These are phyloP conservation scores for Schizothorax lantsangensis DNA, from an alignment of 2,797 vertebrate genomes.

Conservation along the genomic window DNA sequence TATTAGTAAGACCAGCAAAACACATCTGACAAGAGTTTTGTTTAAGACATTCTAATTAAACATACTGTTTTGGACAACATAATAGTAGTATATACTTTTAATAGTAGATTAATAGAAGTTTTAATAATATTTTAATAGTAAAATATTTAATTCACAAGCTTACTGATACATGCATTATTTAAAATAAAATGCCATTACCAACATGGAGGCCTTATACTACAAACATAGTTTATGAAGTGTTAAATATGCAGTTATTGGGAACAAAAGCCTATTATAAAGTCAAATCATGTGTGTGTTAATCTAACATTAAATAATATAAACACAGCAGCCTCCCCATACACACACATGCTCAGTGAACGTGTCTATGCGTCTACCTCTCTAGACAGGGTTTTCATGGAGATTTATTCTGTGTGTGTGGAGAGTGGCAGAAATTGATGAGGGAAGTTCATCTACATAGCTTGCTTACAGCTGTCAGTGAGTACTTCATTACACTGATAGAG, in stretches of 20 bases:
- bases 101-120: neutral
- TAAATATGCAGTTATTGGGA: neutral
- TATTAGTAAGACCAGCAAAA: neutral
- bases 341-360: constrained; percentile 5
- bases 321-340: neutral
- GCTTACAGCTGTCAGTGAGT: constrained; percentile 78
- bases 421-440: constrained; percentile 77
- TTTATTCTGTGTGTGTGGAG: constrained; percentile 59
- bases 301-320: constrained; percentile 22
- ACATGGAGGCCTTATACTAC: neutral
- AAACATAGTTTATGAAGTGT: neutral
- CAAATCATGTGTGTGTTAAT: constrained; percentile 16
- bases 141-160: neutral
- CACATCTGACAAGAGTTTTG: neutral
- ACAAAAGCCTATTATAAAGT: constrained; percentile 1
- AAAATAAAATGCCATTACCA: neutral
- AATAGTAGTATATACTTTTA: neutral
- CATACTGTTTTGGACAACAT: neutral
- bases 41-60: neutral
- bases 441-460: constrained; percentile 78
- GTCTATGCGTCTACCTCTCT: constrained; percentile 26
- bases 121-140: neutral
- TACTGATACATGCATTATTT: neutral
- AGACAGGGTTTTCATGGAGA: constrained; percentile 47
- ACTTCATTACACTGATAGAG: constrained; percentile 79